Base-by-base conservation (phyloP, 1,140 invertebrate genomes). In the Maniola jurtina region DNA sequence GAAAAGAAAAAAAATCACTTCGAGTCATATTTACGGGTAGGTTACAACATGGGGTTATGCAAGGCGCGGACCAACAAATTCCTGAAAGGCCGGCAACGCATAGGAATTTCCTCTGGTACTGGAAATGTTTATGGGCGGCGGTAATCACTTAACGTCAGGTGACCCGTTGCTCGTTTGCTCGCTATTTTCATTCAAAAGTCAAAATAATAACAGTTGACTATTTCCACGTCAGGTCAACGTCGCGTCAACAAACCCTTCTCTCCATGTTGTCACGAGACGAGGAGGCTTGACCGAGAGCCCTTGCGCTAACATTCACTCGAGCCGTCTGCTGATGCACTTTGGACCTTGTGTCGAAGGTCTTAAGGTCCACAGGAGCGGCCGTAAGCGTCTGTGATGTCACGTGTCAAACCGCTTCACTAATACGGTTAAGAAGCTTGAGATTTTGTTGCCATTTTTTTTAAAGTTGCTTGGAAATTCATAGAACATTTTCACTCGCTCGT, bases 271-370 rank as follows among this genome's bases (percentile, higher is more conserved):
- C 15, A 54, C n/a, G 50, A 9, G 15, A 60, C 54, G 42, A 61
- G 58, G 59, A 57, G 50, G 65, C 65, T 62, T 67, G 65, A 62
- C 65, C 65, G 52, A 67, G 65, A 40, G 52, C 50, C 59, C 59
- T 57, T 36, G 64, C 59, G 50, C 52, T 57, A 61, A 57, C 56
- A 45, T 47, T 54, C 59, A 54, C 59, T 61, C 13, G n/a, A 45
- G 47, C 6, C 34, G 6, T 33, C 36, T 62, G 60, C 34, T 16
- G 34, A 7, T 5, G 13, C 16, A 63, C 15, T 14, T 0, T 55
- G 34, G 16, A 6, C 47, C 16, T 9, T 66, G 52, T 56, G n/a
- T 9, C 0, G 0, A 5, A 15, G 0, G 5, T 1, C 0, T 0
- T 34, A 38, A 60, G 38, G 48, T 38, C 11, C 8, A 14, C 42